A percentile compares a stretch with the other conserved stretches of the same genome.
phyloP scores from a whole-genome alignment of 2,113 vertebrate species.

The Cichladusa arquata region DNA sequence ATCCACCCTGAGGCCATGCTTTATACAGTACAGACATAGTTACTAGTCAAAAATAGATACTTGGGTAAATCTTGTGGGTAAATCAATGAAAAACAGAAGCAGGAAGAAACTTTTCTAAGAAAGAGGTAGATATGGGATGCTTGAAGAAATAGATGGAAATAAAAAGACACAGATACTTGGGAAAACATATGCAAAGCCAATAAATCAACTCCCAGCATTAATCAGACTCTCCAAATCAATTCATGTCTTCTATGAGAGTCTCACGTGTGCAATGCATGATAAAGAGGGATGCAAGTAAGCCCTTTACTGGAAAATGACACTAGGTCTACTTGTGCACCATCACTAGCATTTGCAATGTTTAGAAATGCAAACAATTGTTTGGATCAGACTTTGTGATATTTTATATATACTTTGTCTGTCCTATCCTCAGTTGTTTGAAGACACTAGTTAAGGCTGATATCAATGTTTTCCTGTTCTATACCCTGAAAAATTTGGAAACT shows the following conservation, averaged over 20 bases:
- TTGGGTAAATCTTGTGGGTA: neutral
- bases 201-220: neutral
- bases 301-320: neutral
- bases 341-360: neutral
- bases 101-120: neutral
- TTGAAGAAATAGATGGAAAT: neutral
- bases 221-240: constrained; percentile 12
- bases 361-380: neutral
- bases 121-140: neutral
- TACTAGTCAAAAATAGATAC: neutral
- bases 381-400: neutral
- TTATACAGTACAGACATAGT: neutral
- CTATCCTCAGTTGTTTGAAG: neutral
- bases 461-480: neutral
- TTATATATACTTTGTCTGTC: neutral
- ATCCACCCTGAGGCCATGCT: neutral
- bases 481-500: neutral
- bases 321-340: neutral
- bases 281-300: neutral
- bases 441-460: neutral
- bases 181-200: neutral
- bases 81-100: neutral
- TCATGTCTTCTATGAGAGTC: neutral
- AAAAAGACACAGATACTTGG: neutral
- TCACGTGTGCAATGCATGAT: neutral